Base-by-base conservation (phyloP, 2,797 vertebrate genomes). In the Lagocephalus sceleratus region DNA sequence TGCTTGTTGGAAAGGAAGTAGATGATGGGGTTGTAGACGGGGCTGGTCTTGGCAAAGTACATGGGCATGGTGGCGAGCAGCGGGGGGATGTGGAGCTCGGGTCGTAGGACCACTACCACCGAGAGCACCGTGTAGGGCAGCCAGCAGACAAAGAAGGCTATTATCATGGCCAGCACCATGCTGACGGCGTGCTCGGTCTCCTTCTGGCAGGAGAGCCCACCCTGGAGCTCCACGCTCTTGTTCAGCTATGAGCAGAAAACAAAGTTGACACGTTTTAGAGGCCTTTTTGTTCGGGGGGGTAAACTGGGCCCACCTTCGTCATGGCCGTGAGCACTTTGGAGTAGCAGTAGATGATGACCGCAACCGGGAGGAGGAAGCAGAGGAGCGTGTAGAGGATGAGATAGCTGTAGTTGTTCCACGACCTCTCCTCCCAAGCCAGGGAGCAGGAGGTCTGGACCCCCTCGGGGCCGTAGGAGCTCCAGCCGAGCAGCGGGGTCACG, bases 31-130 rank as follows among this genome's bases (percentile, higher is more conserved):
- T 92, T 93, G 54, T 92, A 91, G 38, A 90, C 75, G 0, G 85
- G 89, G 54, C 89, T 91, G 38, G 82, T 91, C 76, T 92, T 91
- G 49, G 89, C 88, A 46, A 92, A 91, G 73, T 91, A 90, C 77
- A 89, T 88, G 15, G 91, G 91, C 78, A 92, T 83, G 20, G 88
- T 90, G 55, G 89, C 90, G 2, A 90, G 41, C 17, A 91, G 79
- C 1, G 90, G 91, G 17, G 86, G 76, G 69, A 92, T 91, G 66
- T 79, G 63, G 46, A 88, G 66, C 11, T 86, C 72, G 17, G 90
- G 89, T 63, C 82, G 59, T 55, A 89, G 39, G 7, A 91, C 81
- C 3, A 92, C 86, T 54, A 90, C 85, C 46, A 88, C 75, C 6
- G 90, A 91, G 62, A 92, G 51, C 2, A 40, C 55, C 0, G 89